Conservation (phyloP, 2,888 invertebrate genomes). For the Holacanthella duospinosa region DNA sequence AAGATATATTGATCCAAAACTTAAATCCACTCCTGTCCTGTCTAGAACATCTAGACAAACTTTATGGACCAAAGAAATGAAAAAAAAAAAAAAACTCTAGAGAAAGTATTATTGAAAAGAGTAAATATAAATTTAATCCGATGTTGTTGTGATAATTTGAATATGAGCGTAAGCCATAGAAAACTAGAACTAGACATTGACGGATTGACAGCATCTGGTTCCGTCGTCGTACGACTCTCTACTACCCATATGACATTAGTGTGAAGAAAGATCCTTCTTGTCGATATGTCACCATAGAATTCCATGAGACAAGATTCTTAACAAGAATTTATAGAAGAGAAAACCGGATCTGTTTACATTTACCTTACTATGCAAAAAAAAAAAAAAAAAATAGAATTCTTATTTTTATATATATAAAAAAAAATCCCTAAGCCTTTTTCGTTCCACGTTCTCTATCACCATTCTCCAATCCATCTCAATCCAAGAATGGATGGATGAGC, state of each 20-base stretch:
- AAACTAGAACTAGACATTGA: not conserved
- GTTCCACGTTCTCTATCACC: too few species aligned
- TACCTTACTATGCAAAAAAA: too few species aligned
- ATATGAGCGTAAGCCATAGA: too few species aligned
- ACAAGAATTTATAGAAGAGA: too few species aligned
- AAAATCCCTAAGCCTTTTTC: not conserved
- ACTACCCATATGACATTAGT: not conserved
- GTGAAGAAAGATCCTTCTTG: not conserved
- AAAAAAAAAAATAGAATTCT: not conserved
- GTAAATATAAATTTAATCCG: not conserved
- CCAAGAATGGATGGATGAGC: too few species aligned
- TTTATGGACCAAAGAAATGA: too few species aligned
- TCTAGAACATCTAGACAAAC: too few species aligned
- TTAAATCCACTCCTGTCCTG: too few species aligned
- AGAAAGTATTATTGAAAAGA: not conserved
- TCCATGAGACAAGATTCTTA: too few species aligned
- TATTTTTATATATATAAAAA: not conserved
- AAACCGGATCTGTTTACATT: too few species aligned
- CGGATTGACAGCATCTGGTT: not conserved
- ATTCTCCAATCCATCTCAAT: not conserved
- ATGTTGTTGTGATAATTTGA: not conserved
- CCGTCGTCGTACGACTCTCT: not conserved
- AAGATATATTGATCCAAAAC: too few species aligned
- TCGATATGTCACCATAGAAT: not conserved
- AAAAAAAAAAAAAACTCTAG: too few species aligned